Evolutionary conservation across 2,113 vertebrate genomes (phyloP).

Genomic region (Hypomesus transpacificus): DNA sequence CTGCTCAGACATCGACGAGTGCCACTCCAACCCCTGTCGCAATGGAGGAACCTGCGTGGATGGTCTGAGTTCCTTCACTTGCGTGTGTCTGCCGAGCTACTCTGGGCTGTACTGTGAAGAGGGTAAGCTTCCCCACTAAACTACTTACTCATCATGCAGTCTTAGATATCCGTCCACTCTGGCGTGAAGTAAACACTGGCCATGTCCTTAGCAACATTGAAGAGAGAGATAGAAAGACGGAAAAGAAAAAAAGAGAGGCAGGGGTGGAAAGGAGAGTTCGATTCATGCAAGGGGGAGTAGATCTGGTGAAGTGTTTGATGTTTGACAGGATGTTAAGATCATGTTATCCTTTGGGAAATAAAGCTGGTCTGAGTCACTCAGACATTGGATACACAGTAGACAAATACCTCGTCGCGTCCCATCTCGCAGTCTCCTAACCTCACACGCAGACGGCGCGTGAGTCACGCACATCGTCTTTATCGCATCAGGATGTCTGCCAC

Average conservation of each 20-base stretch:
- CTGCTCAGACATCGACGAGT: constrained; percentile 87
- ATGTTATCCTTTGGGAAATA: constrained; percentile 7
- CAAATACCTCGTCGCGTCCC: not conserved
- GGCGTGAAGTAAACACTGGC: too few relatives aligned
- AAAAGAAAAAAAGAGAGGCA: not conserved
- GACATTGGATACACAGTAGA: not conserved
- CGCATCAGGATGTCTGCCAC: constrained; percentile 10
- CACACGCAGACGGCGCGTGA: constrained; percentile 18
- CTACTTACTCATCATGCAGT: too few relatives aligned
- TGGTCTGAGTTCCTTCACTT: constrained; percentile 81
- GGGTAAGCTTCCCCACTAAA: constrained; percentile 71
- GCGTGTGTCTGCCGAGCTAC: constrained; percentile 92
- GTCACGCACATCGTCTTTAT: constrained; percentile 29
- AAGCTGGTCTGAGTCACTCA: constrained; percentile 10
- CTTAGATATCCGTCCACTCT: too few relatives aligned
- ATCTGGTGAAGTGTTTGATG: constrained; percentile 2
- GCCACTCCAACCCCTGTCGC: constrained; percentile 89
- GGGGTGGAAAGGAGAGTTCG: not conserved
- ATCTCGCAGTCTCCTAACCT: not conserved
- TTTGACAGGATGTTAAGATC: constrained; percentile 10
- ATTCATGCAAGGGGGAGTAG: not conserved
- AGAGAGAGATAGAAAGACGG: too few relatives aligned
- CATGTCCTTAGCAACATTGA: too few relatives aligned
- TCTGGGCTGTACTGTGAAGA: constrained; percentile 85
- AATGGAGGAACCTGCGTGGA: constrained; percentile 94